Evolutionary conservation across 2,113 vertebrate genomes (phyloP).

Genomic region (Sciurus niger): DNA sequence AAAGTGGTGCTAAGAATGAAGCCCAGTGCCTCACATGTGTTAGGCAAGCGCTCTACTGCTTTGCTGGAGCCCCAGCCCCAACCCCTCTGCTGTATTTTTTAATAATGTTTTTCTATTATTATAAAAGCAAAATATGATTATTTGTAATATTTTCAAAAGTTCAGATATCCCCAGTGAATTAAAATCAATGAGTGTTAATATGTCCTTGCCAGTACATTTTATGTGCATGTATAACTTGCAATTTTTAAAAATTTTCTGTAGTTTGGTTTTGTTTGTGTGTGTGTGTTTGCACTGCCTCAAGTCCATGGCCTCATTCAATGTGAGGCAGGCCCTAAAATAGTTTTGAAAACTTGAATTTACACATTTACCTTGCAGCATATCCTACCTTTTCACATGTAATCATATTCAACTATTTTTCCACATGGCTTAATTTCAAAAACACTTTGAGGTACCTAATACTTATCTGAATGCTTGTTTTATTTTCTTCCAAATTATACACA

Average conservation of each 20-base stretch:
- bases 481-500: background rate
- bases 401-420: background rate
- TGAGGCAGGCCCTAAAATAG: background rate
- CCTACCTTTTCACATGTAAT: slow-evolving; percentile 36
- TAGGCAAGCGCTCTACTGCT: too few species aligned
- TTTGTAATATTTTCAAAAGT: background rate
- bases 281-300: background rate
- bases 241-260: background rate
- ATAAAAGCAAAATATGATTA: slow-evolving; percentile 29
- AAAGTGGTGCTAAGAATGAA: too few species aligned
- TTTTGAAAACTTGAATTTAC: background rate
- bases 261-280: too few species aligned
- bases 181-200: slow-evolving; percentile 8
- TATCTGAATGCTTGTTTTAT: slow-evolving; percentile 13
- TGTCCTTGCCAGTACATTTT: slow-evolving; percentile 25
- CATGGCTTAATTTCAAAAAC: background rate
- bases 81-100: background rate
- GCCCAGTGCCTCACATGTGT: too few species aligned
- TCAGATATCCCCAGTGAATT: background rate
- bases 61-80: too few species aligned
- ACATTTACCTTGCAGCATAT: slow-evolving; percentile 17
- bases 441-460: slow-evolving; percentile 27
- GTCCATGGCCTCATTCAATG: background rate
- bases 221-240: background rate
- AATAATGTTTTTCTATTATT: background rate